Evolutionary conservation across 1,140 invertebrate genomes (phyloP), one percentile per base, ranked within the genome.

Genomic region (Drosophila novamexicana): DNA sequence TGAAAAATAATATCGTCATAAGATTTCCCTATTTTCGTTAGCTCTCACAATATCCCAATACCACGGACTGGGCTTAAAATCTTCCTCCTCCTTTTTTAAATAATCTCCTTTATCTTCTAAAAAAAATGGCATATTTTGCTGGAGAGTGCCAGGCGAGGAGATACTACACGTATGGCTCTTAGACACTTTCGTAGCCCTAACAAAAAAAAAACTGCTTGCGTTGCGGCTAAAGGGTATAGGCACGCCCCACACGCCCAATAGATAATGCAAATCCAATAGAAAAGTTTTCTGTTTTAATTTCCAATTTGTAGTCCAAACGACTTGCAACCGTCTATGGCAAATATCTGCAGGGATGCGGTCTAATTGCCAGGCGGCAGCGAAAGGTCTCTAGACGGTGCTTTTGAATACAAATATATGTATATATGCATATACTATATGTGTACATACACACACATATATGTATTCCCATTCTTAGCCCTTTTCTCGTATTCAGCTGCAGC

Each of bases 361-460:
- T 71, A 71, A 65, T 71, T 71, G 68, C 45, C 29, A 6, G 42
- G 52, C 34, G 40, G 32, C 44, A 22, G 6, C 2, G 56, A 44
- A 45, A 39, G 36, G 9, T n/a, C 29, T 42, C 18, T 40, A 42
- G 50, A 16, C 40, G 10, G 22, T 29, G 22, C 22, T 5, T 36
- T 36, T 34, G 22, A 14, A 14, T 44, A 58, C 32, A 14, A 9
- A 44, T 32, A 40, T 44, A 44, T 5, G n/a, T 9, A 29, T 40
- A 57, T 22, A 57, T 29, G 44, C 4, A 53, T n/a, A 32, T 42
- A 42, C 14, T 14, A 36, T n/a, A 32, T 40, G n/a, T 40, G 14
- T 14, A 14, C 14, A n/a, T 6, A 40, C 6, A n/a, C 6, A 53
- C 10, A 34, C 2, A 6, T 32, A 32, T n/a, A 32, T n/a, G 29